Conservation (phyloP, 2,797 vertebrate species). For the Oreochromis mossambicus region DNA sequence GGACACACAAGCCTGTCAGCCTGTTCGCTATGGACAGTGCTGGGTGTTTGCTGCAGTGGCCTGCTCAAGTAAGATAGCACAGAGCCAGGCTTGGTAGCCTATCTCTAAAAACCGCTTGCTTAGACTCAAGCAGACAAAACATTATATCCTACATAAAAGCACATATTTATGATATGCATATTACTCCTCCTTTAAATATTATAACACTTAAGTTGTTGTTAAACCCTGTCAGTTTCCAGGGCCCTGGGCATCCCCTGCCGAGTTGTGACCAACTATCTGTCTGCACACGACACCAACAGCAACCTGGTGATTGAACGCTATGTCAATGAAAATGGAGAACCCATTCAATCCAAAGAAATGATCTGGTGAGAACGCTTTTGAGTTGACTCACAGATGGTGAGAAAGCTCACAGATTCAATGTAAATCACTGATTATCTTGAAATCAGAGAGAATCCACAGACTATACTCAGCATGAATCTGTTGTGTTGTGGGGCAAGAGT, state of each 20-base stretch:
- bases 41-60: conserved; percentile 97
- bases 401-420: neutral
- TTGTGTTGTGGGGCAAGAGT: neutral
- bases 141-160: neutral
- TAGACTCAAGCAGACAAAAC: neutral
- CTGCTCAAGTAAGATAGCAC: conserved; percentile 82
- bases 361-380: conserved; percentile 76
- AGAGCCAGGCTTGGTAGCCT: neutral
- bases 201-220: neutral
- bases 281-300: conserved; percentile 89
- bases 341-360: conserved; percentile 69
- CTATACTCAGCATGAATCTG: neutral
- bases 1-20: conserved; percentile 78
- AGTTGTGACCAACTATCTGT: conserved; percentile 90
- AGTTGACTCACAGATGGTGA: neutral
- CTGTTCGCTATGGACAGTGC: conserved; percentile 92
- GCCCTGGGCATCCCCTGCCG: conserved; percentile 88
- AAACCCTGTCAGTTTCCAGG: conserved; percentile 79
- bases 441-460: neutral
- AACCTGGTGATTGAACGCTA: conserved; percentile 88
- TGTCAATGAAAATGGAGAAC: conserved; percentile 72
- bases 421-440: neutral
- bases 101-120: conserved; percentile 10
- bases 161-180: neutral
- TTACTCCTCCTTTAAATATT: neutral